Base-by-base conservation (phyloP, 2,113 vertebrate species). In the Psettodes erumei region DNA sequence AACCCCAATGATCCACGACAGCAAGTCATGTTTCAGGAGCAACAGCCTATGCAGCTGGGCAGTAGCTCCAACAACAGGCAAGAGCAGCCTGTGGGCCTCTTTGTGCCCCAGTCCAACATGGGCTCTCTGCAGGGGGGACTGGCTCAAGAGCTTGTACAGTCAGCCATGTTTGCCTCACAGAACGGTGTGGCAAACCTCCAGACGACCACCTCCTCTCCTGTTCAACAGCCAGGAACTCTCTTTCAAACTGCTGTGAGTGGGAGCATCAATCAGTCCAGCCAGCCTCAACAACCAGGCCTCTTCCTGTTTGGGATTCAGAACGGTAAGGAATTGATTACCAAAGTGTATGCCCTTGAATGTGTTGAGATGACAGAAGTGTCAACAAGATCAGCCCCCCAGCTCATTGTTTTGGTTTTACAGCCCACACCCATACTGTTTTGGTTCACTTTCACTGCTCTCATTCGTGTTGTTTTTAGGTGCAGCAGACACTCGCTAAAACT, bases 241-340 rank as follows among this genome's bases (percentile, higher is more conserved):
- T 99, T 98, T 87, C 97, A 96, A 77, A 96, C 91, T 1, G 79
- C 95, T 2, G 92, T 96, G 4, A 95, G 93, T 79, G 92, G 96
- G 38, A 91, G 92, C 81, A 95, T 98, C 87, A 97, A 84, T 90
- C 98, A 96, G 86, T 91, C 96, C 67, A 94, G 93, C 30, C 95
- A 95, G 6, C 92, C 96, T 76, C 96, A 95, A 42, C 97, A 96
- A 82, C 91, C 96, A 2, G 96, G 95, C 84, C 96, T 99, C 73
- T 99, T 98, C 91, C 94, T 99, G n/a, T 99, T 97, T 48, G 96
- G 96, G 74, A 98, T 99, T 86, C 96, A 98, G 30, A 98, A 96
- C 53, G 97, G 98, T 99, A 92, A 98, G 95, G 82, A 71, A 38
- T 35, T 19, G 7, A 66, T 48, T 16, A 61, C 15, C 42, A 35